Base-by-base conservation (phyloP, 2,888 invertebrate genomes). In the Fragum fragum region DNA sequence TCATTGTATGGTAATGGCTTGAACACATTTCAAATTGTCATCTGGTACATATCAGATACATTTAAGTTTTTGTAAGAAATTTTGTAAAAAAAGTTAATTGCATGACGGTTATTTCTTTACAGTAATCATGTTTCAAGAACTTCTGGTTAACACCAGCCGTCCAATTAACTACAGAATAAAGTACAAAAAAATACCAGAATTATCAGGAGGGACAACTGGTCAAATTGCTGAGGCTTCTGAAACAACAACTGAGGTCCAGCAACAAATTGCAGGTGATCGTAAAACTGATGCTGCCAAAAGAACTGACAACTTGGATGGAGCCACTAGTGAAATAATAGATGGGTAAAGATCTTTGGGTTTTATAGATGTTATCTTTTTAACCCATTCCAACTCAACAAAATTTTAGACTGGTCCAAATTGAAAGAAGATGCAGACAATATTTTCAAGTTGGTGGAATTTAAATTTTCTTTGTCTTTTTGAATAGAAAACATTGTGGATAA, bases 81-180 rank as follows among this genome's bases (percentile, higher is more conserved):
- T 42, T 42, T 11, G 9, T 42, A 42, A 11, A 16, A 9, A 42
- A 42, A 11, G 16, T 42, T 42, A 16, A 42, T 11, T 11, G 16
- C 42, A 42, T 42, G 9, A 16, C 42, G 9, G 9, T 42, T 52
- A 52, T 52, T 52, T 52, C 3, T 52, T 63, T 32, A 28, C 63
- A 63, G 63, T 63, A 6, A 32, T 63, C 16, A 63, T 63, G 63
- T 32, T 63, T 18, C 26, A 63, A n/a, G 32, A 32, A 18, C 28
- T 63, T 28, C 2, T 63, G 32, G 9, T 63, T 1, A 9, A 63
- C 9, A 63, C 32, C 63, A 16, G 28, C n/a, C 32, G 63, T 9
- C 32, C 63, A 63, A 28, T 63, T 32, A n/a, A 11, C 57, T 57
- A 57, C 23, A 57, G n/a, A 21, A 6, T 57, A 23, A 9, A 26